These are phyloP conservation scores for Penaeus chinensis DNA, from an alignment of 1,140 invertebrate species.

Conservation along the genomic window DNA sequence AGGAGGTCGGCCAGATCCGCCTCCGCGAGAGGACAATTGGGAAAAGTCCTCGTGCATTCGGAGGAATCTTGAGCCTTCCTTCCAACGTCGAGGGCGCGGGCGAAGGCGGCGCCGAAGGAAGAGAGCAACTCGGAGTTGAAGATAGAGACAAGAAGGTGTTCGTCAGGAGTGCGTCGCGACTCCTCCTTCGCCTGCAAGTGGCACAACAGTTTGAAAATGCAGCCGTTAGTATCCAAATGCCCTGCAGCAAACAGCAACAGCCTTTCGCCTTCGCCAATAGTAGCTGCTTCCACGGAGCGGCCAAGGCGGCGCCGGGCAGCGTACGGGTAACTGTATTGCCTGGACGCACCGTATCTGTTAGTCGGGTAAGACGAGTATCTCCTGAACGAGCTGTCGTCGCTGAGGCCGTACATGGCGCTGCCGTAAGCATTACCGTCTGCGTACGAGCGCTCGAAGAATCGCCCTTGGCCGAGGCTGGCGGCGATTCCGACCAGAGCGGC, in stretches of 20 bases:
- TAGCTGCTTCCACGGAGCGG: too few species aligned
- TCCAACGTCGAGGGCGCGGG: constrained; percentile 1
- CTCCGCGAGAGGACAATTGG: constrained; percentile 3
- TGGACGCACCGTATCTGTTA: too few species aligned
- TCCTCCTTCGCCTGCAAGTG: constrained; percentile 12
- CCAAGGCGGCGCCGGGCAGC: too few species aligned
- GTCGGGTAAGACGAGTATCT: too few species aligned
- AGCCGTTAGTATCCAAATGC: constrained; percentile 16
- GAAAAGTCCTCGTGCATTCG: constrained; percentile 2
- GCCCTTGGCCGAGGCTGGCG: neutral
- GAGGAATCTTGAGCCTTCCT: constrained; percentile 1
- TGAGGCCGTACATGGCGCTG: too few species aligned
- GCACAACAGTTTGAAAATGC: constrained; percentile 22
- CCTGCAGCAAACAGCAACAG: constrained; percentile 7
- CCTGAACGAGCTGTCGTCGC: too few species aligned
- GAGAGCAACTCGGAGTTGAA: neutral
- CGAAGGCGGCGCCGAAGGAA: constrained; percentile 10
- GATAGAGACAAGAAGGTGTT: neutral
- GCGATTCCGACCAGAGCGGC: neutral
- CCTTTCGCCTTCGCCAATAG: neutral
- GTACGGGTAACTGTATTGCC: too few species aligned
- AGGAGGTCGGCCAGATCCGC: neutral
- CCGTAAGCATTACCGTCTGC: too few species aligned
- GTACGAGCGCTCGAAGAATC: neutral
- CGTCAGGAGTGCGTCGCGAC: neutral